Percentiles rank a stretch among this genome's conserved stretches.
Evolutionary conservation across 1,140 invertebrate species (phyloP).

Genomic region (Ectropis grisescens): DNA sequence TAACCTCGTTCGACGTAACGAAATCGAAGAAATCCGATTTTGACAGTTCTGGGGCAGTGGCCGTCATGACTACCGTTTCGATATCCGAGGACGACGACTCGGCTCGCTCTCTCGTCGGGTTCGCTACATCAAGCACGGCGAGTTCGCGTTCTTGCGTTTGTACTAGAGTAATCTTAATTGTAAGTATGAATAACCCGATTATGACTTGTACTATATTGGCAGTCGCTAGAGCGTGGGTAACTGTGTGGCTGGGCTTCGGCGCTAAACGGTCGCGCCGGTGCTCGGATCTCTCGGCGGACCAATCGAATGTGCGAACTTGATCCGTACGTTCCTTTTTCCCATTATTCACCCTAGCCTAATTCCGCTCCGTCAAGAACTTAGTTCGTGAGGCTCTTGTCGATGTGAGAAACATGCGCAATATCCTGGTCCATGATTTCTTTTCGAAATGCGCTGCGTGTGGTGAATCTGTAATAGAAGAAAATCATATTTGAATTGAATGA

Average conservation of each 20-base stretch:
- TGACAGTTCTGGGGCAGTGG: conserved; percentile 79
- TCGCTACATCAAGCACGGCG: conserved; percentile 31
- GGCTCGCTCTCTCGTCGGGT: conserved; percentile 23
- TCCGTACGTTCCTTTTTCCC: conserved; percentile 64
- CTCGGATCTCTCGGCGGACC: conserved; percentile 49
- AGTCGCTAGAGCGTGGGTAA: conserved; percentile 63
- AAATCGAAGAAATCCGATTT: conserved; percentile 91
- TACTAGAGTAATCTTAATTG: conserved; percentile 55
- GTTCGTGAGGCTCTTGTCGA: conserved; percentile 14
- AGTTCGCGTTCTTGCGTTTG: conserved; percentile 36
- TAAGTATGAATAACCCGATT: conserved; percentile 59
- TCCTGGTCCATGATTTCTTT: conserved; percentile 32
- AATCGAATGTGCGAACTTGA: conserved; percentile 62
- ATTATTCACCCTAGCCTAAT: conserved; percentile 57
- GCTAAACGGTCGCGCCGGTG: conserved; percentile 37
- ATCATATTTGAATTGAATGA: neutral
- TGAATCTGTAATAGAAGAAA: conserved; percentile 46
- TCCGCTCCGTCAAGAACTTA: conserved; percentile 32
- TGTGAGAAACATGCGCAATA: conserved; percentile 11
- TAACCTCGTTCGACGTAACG: conserved; percentile 81
- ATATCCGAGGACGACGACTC: conserved; percentile 39
- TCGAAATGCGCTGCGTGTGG: conserved; percentile 6
- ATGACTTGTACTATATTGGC: conserved; percentile 68
- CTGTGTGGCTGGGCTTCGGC: conserved; percentile 25
- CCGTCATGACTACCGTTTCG: conserved; percentile 81